Evolutionary conservation across 2,113 vertebrate genomes (phyloP).

Genomic region (human (Homo sapiens)): GRCh38 chr4:33907001-33907500

Average conservation of each 20-base stretch:
- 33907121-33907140: not conserved
- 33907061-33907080: not conserved
- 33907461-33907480: not conserved
- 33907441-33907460: not conserved
- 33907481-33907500: not conserved
- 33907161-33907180: not conserved
- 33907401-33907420: not conserved
- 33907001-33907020: not conserved
- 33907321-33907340: not conserved
- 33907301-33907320: not conserved
- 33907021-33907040: not conserved
- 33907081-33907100: not conserved
- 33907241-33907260: not conserved
- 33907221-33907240: not conserved
- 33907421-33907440: not conserved
- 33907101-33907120: not conserved
- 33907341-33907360: not conserved
- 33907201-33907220: not conserved
- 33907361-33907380: not conserved
- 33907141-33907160: not conserved
- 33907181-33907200: not conserved
- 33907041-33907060: not conserved
- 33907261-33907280: not conserved
- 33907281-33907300: not conserved
- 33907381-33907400: not conserved